Evolutionary conservation across 2,888 invertebrate genomes (phyloP).

Genomic region (Tigriopus californicus): DNA sequence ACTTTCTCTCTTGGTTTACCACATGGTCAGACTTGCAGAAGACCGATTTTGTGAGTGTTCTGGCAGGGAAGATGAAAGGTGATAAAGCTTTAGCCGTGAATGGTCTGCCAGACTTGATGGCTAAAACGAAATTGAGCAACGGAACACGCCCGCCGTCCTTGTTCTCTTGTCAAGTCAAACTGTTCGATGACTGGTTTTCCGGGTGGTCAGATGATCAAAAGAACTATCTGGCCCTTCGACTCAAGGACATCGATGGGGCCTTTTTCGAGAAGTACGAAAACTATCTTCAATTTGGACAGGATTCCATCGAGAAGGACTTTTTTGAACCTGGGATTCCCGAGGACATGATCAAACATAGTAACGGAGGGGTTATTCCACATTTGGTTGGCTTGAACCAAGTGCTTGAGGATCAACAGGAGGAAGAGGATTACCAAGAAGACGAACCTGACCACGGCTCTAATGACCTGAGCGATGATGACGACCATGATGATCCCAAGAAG

Average conservation of each 20-base stretch:
- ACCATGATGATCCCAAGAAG: no score
- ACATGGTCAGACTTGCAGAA: constrained; percentile 3
- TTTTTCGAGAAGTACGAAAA: not conserved
- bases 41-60: not conserved
- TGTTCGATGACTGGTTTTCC: constrained; percentile 28
- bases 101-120: not conserved
- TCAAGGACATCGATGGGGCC: not conserved
- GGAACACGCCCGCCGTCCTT: constrained; percentile 26
- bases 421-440: no score
- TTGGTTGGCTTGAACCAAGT: no score
- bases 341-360: not conserved
- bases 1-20: constrained; percentile 2
- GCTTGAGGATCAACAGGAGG: no score
- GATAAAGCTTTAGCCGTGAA: not conserved
- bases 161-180: constrained; percentile 28
- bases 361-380: no score
- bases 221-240: not conserved
- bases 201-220: constrained; percentile 21
- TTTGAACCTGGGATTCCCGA: constrained; percentile 1
- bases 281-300: not conserved
- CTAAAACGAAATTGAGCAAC: not conserved
- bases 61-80: not conserved
- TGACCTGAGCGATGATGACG: no score
- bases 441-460: no score
- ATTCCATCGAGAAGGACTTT: not conserved